Base-by-base conservation (phyloP, 30 jellyfish, hydroid and myxozoan genomes). In the Hydractinia echinata region DNA sequence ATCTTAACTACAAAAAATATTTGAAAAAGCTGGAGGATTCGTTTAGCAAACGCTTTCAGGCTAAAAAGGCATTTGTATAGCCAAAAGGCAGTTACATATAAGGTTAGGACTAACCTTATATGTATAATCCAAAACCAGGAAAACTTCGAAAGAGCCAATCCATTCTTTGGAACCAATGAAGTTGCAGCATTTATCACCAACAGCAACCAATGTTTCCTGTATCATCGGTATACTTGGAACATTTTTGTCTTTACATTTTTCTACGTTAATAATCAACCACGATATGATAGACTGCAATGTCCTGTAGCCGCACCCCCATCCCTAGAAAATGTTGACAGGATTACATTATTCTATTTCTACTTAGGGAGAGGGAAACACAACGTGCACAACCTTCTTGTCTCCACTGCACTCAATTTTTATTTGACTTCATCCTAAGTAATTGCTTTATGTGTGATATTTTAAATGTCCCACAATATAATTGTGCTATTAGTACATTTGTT, bases 291-390 rank as follows among this genome's bases (percentile, higher is more conserved):
- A 82, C 82, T 88, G 96, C 66, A 88, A 69, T 4, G 96, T 88
- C 19, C 94, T 76, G 62, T 88, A 88, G 18, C 96, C 96, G 54
- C 96, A 88, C 1, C 96, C 96, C 96, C 96, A 88, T 50, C 96
- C 94, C 74, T 64, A 13, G 10, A 64, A 44, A 44, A 51, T 7
- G 18, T n/a, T 51, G 39, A 44, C 19, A 6, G 39, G 51, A 64
- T 0, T 7, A 64, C 7, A 64, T 6, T n/a, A 64, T 7, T 51
- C 19, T 58, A 58, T 58, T 16, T 58, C 69, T 16, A 30, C 44
- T 30, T n/a, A n/a, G n/a, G n/a, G n/a, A n/a, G n/a, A n/a, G 44
- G 44, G 44, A 2, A 30, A 30, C 44, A 30, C 44, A 30, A 30
- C 44, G 2, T 30, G 44, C 44, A 30, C 44, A 30, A 0, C 44